Conservation (phyloP, 1,140 invertebrate species). For the Saccostrea echinata region DNA sequence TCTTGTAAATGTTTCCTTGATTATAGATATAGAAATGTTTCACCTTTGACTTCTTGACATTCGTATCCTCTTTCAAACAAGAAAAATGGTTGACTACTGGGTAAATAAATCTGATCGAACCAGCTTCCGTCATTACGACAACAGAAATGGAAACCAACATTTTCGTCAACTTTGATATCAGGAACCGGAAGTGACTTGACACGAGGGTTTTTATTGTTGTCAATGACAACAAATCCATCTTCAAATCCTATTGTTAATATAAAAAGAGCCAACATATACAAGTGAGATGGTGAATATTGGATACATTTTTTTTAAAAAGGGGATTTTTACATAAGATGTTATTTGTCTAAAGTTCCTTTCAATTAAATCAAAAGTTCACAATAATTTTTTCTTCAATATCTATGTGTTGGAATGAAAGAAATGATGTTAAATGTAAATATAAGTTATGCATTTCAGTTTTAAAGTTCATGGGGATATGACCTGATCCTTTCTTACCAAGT, state of each 20-base stretch:
- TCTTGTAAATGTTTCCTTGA: not conserved
- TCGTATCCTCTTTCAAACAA: constrained; percentile 44
- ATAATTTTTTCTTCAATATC: too few species aligned
- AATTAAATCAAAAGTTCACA: too few species aligned
- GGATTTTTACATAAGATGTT: too few species aligned
- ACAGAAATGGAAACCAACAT: constrained; percentile 40
- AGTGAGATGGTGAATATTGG: not conserved
- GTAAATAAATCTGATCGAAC: constrained; percentile 37
- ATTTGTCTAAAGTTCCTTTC: too few species aligned
- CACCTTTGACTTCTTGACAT: constrained; percentile 51
- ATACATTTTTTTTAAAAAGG: too few species aligned
- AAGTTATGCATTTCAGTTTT: too few species aligned
- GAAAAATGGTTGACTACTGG: constrained; percentile 43
- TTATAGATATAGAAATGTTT: too few species aligned
- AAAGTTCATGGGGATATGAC: too few species aligned
- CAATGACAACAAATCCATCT: constrained; percentile 41
- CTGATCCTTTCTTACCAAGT: too few species aligned
- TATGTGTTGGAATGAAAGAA: too few species aligned
- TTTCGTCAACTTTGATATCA: not conserved
- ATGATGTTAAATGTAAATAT: too few species aligned
- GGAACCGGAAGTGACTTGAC: not conserved
- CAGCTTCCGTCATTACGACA: constrained; percentile 49
- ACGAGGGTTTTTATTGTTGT: constrained; percentile 2
- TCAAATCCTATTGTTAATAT: constrained; percentile 35
- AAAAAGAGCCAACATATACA: not conserved